Conservation (phyloP, 2,888 invertebrate genomes). For the Nudaria mundana region DNA sequence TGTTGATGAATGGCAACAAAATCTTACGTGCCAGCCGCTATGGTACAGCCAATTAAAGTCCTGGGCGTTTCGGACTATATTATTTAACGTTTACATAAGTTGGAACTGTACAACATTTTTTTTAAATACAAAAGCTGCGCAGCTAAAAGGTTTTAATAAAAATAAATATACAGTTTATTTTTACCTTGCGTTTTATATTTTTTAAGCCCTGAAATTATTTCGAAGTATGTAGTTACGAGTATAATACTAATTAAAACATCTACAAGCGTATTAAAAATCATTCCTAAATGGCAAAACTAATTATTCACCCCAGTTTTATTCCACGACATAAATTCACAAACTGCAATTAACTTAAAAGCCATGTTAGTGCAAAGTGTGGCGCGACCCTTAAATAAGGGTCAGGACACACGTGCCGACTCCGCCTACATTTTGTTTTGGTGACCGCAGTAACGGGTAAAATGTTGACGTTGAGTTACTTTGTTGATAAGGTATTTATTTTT, state of each 20-base stretch:
- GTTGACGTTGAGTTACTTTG: conserved; percentile 21
- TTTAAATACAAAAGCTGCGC: too few species aligned
- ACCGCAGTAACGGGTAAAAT: conserved; percentile 45
- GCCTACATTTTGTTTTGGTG: conserved; percentile 55
- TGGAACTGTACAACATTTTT: too few species aligned
- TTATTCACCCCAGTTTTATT: conserved; percentile 52
- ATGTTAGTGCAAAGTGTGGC: conserved; percentile 57
- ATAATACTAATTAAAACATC: conserved; percentile 31
- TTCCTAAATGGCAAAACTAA: conserved; percentile 32
- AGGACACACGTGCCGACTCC: conserved; percentile 65
- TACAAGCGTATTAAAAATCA: conserved; percentile 29
- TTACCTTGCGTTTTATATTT: too few species aligned
- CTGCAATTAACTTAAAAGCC: conserved; percentile 73
- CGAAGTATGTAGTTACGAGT: too few species aligned
- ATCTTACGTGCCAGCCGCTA: too few species aligned
- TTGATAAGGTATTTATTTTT: neutral
- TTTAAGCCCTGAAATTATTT: too few species aligned
- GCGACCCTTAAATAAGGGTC: conserved; percentile 69
- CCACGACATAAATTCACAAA: conserved; percentile 53
- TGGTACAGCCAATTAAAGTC: too few species aligned
- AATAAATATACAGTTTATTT: too few species aligned
- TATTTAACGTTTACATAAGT: too few species aligned
- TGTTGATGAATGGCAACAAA: too few species aligned
- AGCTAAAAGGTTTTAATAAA: too few species aligned
- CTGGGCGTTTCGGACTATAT: too few species aligned